Conservation (phyloP, 2,888 invertebrate genomes). For the Chrysolina oricalcia region DNA sequence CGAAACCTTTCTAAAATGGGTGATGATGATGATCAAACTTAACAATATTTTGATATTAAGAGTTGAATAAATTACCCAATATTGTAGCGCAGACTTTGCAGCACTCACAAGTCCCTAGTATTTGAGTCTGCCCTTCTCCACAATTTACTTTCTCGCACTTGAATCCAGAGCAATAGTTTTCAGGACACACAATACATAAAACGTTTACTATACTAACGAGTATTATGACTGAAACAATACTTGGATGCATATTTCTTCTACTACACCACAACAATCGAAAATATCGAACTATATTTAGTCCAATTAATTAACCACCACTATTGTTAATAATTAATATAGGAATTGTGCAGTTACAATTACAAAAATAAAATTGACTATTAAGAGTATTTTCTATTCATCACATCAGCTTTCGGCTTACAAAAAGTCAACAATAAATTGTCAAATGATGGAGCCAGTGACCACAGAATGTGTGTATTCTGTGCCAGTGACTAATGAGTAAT, state of each 20-base stretch:
- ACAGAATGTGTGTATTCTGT: no score
- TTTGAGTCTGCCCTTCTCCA: constrained; percentile 39
- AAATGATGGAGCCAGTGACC: no score
- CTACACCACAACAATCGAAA: not conserved
- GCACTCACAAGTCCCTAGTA: constrained; percentile 46
- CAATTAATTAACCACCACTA: no score
- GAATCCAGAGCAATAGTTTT: constrained; percentile 36
- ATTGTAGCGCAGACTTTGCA: constrained; percentile 43
- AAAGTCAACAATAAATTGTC: no score
- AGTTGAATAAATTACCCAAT: constrained; percentile 27
- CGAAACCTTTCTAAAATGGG: no score
- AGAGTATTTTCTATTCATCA: no score
- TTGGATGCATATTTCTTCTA: constrained; percentile 29
- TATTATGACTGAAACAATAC: constrained; percentile 21
- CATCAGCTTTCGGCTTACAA: no score
- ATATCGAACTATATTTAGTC: not conserved
- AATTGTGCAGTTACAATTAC: no score
- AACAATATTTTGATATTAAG: no score
- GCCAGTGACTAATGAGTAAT: no score
- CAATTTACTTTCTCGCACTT: constrained; percentile 37
- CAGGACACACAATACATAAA: constrained; percentile 44
- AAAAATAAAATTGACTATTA: no score
- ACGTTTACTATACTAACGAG: constrained; percentile 18
- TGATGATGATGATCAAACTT: not conserved
- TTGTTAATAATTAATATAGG: no score